A percentile compares a stretch with the other conserved stretches of the same genome.
Conservation (phyloP, 2,888 invertebrate genomes). For the Hermaeophaga mercurialis region DNA sequence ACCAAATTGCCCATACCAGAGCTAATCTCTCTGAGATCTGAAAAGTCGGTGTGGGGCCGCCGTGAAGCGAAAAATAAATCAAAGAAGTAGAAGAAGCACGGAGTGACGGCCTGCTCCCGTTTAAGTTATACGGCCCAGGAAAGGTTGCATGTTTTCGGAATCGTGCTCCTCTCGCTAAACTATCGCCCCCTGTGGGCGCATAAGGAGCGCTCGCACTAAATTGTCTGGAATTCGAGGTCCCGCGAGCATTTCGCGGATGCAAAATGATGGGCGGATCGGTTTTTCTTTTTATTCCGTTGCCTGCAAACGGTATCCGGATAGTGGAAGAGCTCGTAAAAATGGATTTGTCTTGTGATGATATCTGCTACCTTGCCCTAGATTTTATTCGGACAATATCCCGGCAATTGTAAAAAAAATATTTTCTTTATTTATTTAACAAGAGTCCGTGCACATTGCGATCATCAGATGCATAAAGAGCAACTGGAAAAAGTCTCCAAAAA, state of each 20-base stretch:
- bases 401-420: neutral
- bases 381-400: neutral
- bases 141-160: constrained; percentile 27
- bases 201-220: constrained; percentile 51
- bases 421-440: too few species aligned
- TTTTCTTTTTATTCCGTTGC: constrained; percentile 1
- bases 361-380: neutral
- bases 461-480: too few species aligned
- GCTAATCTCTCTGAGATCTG: constrained; percentile 18
- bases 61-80: constrained; percentile 9
- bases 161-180: constrained; percentile 43
- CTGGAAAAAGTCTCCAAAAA: too few species aligned
- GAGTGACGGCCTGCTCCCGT: constrained; percentile 13
- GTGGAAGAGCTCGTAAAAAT: neutral
- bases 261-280: constrained; percentile 21
- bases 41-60: constrained; percentile 1
- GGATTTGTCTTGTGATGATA: neutral
- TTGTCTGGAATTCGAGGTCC: constrained; percentile 51
- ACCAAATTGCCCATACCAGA: constrained; percentile 18
- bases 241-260: constrained; percentile 34
- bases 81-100: constrained; percentile 8
- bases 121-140: constrained; percentile 37
- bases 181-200: constrained; percentile 52
- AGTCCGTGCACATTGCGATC: too few species aligned
- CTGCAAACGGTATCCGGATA: neutral